Conservation (phyloP, 2,797 vertebrate genomes). For the Stomatorhinus walkeri region DNA sequence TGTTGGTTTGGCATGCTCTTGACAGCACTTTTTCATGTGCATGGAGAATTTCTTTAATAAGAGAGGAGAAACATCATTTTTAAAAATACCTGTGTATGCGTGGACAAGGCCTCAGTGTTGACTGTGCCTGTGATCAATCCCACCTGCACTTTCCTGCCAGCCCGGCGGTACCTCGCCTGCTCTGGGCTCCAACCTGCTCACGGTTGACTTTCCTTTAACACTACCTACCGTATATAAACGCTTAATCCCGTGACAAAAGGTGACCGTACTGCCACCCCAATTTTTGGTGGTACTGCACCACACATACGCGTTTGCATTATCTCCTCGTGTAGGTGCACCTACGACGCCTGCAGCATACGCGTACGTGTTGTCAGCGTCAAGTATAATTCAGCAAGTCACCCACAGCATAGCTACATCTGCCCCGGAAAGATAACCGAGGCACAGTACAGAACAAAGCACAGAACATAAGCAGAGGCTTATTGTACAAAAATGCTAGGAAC, state of each 20-base stretch:
- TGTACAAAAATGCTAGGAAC: background rate
- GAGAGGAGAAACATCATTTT: background rate
- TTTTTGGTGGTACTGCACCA: background rate
- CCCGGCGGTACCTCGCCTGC: background rate
- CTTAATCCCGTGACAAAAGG: background rate
- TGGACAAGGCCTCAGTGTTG: background rate
- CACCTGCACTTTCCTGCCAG: background rate
- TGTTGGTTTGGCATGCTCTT: background rate
- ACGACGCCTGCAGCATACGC: background rate
- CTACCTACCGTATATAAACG: background rate
- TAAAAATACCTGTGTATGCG: background rate
- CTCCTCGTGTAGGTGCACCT: background rate
- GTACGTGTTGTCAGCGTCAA: background rate
- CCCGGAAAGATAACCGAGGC: background rate
- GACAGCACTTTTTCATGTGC: background rate
- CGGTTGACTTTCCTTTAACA: background rate
- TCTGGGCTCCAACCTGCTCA: background rate
- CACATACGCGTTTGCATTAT: background rate
- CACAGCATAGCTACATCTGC: background rate
- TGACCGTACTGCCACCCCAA: background rate
- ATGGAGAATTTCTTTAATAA: background rate
- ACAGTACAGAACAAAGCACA: background rate
- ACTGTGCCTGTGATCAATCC: background rate
- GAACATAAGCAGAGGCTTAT: background rate
- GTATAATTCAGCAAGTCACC: background rate